Base-by-base conservation (phyloP, 2,113 vertebrate genomes). In the Protobothrops flavoviridis region DNA sequence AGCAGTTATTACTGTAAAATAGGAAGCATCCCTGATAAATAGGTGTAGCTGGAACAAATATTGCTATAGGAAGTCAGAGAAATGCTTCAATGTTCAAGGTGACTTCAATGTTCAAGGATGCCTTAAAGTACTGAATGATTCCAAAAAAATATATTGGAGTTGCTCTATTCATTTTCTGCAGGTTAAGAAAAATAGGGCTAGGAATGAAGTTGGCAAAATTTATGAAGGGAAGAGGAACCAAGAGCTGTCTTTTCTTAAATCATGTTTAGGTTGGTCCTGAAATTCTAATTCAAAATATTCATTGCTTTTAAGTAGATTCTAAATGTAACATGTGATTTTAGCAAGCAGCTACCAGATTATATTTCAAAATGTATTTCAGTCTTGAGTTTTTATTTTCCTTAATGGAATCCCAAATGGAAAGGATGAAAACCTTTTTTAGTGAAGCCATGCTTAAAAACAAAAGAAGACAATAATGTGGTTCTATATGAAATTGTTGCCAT, bases 401-500 rank as follows among this genome's bases (percentile, higher is more conserved):
- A n/a, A 53, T 8, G 3, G 50, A 93, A 85, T 90, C 6, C 29
- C 69, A 3, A 91, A 53, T 20, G 92, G 61, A 29, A 50, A 96
- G 0, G 0, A 1, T 89, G 0, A 85, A 8, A 50, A 64, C 43
- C 15, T 6, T 89, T 50, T 45, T 39, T 33, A 55, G 43, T 48
- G 50, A 74, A 56, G 39, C 43, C 15, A 50, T 59, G 39, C 88
- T 95, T 96, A 90, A 55, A 93, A 92, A 95, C 15, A 61, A 1
- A 89, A 10, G 52, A 29, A 5, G n/a, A 33, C 53, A 90, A 57
- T 50, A 93, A 93, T 90, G 92, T 92, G 94, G 95, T 29, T 95
- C 13, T 61, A 94, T 94, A 92, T 2, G 88, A 92, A 96, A 94
- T 93, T 0, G 0, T 94, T 94, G 57, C 89, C 61, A 55, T 95